Base-by-base conservation (phyloP, 2,113 vertebrate genomes). In the Hippopotamus amphibius region DNA sequence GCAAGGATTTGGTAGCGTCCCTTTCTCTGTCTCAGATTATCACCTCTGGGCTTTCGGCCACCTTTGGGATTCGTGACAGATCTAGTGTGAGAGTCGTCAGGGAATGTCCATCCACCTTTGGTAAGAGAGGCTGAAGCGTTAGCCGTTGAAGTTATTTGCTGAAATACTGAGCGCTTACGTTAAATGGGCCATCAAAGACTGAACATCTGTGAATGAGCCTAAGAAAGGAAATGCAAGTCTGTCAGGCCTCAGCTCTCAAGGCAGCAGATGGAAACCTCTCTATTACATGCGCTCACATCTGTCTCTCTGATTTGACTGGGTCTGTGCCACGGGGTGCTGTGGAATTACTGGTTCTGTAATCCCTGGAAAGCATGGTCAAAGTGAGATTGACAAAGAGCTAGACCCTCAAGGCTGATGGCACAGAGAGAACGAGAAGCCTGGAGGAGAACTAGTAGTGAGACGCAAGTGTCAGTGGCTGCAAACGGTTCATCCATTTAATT, bases 401-500 rank as follows among this genome's bases (percentile, higher is more conserved):
- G 72, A 37, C 72, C 41, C 87, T 59, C 8, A 59, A 37, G 79
- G 79, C 69, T 65, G 65, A 76, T 37, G 83, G 79, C 46, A 16
- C 37, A 46, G 86, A 57, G 69, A 61, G 59, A 77, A 4, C 33
- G 10, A 82, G 86, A 76, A 59, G 46, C 55, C n/a, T 43, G 17
- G 72, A 87, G 17, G 72, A 87, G 74, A 72, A 26, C 28, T 16
- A 26, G 72, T 37, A 4, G 17, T 3, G 86, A 92, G 37, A 19
- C 50, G 43, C 2, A 28, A 12, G 28, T 24, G 74, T 61, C 92
- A 43, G 93, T 82, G 88, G 77, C 48, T 95, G 76, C 79, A 72
- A 88, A 68, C 92, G 66, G 41, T 41, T 90, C 69, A 17, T 84
- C 69, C 61, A 33, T 82, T 88, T 88, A 96, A 94, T 91, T 93